phyloP scores from a whole-genome alignment of 2,113 vertebrate genomes.

The Myrmecophaga tridactyla region DNA sequence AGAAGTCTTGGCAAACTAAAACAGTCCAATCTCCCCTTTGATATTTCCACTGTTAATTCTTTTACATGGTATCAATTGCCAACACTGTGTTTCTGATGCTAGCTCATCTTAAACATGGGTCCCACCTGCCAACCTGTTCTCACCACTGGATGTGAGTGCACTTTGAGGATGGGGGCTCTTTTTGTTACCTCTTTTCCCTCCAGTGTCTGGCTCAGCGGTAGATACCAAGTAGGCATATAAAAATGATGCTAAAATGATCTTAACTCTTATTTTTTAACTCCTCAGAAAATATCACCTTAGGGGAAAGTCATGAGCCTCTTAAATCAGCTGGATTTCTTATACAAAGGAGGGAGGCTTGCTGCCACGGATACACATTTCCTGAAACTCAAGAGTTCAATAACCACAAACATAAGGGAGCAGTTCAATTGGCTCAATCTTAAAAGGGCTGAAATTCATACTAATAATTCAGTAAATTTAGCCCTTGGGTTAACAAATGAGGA shows the following conservation, averaged over 20 bases:
- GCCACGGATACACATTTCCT: neutral
- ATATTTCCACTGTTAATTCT: neutral
- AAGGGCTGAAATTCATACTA: neutral
- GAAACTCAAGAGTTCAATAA: neutral
- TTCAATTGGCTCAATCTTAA: neutral
- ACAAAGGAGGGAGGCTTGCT: neutral
- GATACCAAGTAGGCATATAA: too few species aligned
- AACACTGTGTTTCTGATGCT: neutral
- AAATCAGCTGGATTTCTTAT: neutral
- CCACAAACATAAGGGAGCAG: neutral
- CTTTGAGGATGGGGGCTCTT: too few species aligned
- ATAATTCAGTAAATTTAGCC: neutral
- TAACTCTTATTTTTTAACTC: neutral
- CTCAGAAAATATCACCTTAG: neutral
- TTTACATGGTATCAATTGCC: neutral
- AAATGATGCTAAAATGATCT: neutral
- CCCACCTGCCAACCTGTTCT: neutral
- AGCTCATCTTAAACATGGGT: fast-evolving
- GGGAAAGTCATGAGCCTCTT: neutral
- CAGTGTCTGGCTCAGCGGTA: neutral
- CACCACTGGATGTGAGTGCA: neutral
- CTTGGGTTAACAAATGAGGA: neutral
- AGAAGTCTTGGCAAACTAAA: too few species aligned
- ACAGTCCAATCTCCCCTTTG: neutral
- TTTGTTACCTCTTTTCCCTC: neutral